These are phyloP conservation scores for Galerucella calmariensis DNA, from an alignment of 2,888 invertebrate genomes.

Conservation along the genomic window DNA sequence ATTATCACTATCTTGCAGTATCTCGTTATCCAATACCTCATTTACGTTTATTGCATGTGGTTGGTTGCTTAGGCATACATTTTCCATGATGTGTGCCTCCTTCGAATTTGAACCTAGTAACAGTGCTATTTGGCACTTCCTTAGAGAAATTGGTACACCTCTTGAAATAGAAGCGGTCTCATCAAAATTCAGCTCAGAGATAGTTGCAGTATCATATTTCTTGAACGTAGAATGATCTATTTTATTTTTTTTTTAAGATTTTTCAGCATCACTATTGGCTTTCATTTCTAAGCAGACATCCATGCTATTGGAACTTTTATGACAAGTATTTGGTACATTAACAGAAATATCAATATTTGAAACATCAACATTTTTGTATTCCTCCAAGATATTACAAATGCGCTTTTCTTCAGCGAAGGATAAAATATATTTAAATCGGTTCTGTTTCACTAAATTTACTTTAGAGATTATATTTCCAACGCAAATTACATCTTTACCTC, in stretches of 20 bases:
- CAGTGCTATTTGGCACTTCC: neutral
- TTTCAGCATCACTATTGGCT: neutral
- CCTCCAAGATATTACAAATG: neutral
- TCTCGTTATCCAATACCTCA: neutral
- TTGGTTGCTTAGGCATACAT: neutral
- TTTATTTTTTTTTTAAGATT: neutral
- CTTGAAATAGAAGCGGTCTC: neutral
- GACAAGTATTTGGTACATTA: neutral
- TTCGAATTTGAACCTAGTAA: neutral
- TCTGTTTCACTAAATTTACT: neutral
- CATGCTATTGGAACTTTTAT: neutral
- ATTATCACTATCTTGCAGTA: neutral
- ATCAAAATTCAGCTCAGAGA: conserved; percentile 4
- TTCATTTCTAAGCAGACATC: neutral
- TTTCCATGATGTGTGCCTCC: neutral
- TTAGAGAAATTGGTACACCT: neutral
- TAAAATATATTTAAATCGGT: neutral
- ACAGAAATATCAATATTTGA: neutral
- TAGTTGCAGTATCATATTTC: neutral
- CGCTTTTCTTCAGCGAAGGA: neutral
- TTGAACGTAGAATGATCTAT: neutral
- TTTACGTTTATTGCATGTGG: neutral
- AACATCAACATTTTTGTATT: neutral
- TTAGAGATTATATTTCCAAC: neutral
- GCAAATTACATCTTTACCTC: neutral